Percentiles rank a stretch among this genome's conserved stretches.
These are phyloP conservation scores for Xanthia icteritia DNA, from an alignment of 2,888 invertebrate species.

Conservation along the genomic window DNA sequence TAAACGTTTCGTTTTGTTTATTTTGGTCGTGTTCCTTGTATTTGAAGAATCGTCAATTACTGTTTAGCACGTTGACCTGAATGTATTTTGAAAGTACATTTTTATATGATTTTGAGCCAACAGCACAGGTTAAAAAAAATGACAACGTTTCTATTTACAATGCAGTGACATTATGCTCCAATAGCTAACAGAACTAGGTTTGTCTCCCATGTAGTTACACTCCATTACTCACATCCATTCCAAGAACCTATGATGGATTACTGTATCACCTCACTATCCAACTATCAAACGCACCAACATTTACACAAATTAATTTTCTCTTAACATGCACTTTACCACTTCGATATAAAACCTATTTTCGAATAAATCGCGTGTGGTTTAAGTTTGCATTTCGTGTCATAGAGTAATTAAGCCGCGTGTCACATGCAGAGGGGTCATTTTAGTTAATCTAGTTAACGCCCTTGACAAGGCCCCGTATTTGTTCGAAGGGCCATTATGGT, in stretches of 20 bases:
- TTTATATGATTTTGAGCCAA: background rate
- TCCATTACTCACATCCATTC: conserved; percentile 50
- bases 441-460: conserved; percentile 55
- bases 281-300: conserved; percentile 22
- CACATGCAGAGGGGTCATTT: conserved; percentile 51
- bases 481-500: conserved; percentile 27
- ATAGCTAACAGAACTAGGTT: conserved; percentile 15
- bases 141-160: background rate
- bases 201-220: conserved; percentile 2
- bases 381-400: conserved; percentile 41
- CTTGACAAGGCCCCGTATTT: conserved; percentile 41
- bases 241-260: conserved; percentile 50
- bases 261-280: conserved; percentile 29
- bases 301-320: conserved; percentile 22
- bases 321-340: conserved; percentile 34
- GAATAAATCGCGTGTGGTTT: conserved; percentile 17
- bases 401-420: conserved; percentile 51
- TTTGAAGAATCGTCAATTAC: background rate
- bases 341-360: conserved; percentile 32
- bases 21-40: background rate
- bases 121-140: background rate
- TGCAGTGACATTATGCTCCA: background rate
- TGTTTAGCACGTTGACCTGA: background rate
- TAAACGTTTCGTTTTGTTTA: conserved; percentile 18
- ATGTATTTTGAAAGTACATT: background rate